A percentile compares a stretch with the other conserved stretches of the same genome.
Conservation (phyloP, 2,113 vertebrate genomes). For the Capra hircus region DNA sequence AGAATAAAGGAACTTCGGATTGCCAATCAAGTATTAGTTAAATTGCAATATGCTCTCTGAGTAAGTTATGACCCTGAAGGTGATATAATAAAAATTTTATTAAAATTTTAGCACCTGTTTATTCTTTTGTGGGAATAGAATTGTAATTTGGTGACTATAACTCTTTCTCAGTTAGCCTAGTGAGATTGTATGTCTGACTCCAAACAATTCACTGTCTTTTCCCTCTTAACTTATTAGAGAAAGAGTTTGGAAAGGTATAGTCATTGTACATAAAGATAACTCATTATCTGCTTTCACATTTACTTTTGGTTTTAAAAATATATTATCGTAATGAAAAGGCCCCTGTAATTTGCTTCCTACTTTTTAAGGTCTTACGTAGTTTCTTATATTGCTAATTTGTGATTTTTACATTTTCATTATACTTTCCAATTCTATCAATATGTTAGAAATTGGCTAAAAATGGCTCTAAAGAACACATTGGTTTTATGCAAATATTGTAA, state of each 20-base stretch:
- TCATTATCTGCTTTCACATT: neutral
- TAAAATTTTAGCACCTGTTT: neutral
- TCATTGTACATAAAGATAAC: neutral
- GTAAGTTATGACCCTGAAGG: neutral
- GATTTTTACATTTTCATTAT: neutral
- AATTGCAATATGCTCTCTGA: neutral
- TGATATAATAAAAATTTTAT: neutral
- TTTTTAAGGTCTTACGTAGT: neutral
- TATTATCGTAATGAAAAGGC: neutral
- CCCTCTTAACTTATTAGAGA: neutral
- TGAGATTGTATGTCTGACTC: neutral
- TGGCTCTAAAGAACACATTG: neutral
- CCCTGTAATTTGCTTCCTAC: neutral
- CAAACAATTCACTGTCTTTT: neutral
- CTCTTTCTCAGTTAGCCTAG: neutral
- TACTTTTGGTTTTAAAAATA: conserved; percentile 14
- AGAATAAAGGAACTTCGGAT: neutral
- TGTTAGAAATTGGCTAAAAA: neutral
- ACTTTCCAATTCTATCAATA: neutral
- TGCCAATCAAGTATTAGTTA: neutral
- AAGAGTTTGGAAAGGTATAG: neutral
- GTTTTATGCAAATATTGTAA: neutral
- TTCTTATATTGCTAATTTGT: neutral
- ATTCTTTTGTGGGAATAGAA: neutral
- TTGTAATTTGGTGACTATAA: neutral